Percentiles rank a stretch among this genome's conserved stretches.
These are phyloP conservation scores for Drosophila nigritarsus DNA, from an alignment of 2,888 invertebrate species.

Conservation along the genomic window DNA sequence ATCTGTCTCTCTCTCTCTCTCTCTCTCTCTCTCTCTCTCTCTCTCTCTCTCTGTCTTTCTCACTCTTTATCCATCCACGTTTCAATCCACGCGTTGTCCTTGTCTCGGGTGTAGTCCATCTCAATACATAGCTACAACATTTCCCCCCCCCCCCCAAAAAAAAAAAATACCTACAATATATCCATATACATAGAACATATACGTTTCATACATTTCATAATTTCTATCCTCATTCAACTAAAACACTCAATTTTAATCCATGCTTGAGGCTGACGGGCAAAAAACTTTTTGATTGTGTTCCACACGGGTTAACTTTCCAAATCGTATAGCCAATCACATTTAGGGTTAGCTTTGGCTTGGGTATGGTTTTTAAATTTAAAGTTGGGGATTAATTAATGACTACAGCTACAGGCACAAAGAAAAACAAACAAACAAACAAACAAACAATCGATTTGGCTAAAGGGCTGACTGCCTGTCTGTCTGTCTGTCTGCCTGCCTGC, in stretches of 20 bases:
- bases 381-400: constrained; percentile 51
- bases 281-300: background rate
- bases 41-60: background rate
- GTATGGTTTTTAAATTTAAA: constrained; percentile 20
- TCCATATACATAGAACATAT: constrained; percentile 7
- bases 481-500: background rate
- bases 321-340: background rate
- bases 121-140: constrained; percentile 14
- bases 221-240: constrained; percentile 12
- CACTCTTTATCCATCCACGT: background rate
- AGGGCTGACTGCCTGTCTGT: constrained; percentile 6
- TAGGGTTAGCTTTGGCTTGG: background rate
- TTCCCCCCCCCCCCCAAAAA: background rate
- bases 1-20: constrained; percentile 2
- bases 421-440: constrained; percentile 54
- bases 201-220: constrained; percentile 24
- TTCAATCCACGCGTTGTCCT: constrained; percentile 16
- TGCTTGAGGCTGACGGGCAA: background rate
- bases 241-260: background rate
- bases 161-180: constrained; percentile 12
- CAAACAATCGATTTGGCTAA: constrained; percentile 68
- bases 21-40: constrained; percentile 1
- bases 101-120: constrained; percentile 19
- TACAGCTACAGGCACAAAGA: constrained; percentile 23
- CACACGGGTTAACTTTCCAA: background rate